A percentile compares a stretch with the other conserved stretches of the same genome.
Conservation (phyloP, 1,140 invertebrate genomes). For the Hydropsyche tenuis region DNA sequence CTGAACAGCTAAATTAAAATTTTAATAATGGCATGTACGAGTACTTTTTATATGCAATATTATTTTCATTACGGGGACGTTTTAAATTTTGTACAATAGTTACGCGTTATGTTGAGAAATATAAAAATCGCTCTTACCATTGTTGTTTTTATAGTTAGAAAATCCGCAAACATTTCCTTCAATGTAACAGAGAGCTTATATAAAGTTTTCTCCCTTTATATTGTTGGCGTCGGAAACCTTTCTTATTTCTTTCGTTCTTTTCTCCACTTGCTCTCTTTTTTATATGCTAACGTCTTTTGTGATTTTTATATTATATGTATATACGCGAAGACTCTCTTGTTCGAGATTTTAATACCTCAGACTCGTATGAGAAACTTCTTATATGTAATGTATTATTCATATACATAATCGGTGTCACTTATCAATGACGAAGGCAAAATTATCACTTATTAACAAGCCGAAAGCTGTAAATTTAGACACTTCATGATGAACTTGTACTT, state of each 20-base stretch:
- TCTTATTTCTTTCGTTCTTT: neutral
- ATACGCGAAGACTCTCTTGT: neutral
- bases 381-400: neutral
- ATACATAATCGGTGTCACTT: neutral
- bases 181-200: slow-evolving; percentile 22
- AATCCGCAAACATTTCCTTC: slow-evolving; percentile 26
- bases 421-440: neutral
- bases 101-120: too few species aligned
- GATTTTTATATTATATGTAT: slow-evolving; percentile 8
- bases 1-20: too few species aligned
- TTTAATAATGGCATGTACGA: too few species aligned
- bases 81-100: too few species aligned
- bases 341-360: too few species aligned
- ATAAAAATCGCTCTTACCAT: neutral
- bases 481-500: too few species aligned
- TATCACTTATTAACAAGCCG: too few species aligned
- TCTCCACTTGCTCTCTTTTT: slow-evolving; percentile 2
- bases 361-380: too few species aligned
- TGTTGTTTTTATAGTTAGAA: slow-evolving; percentile 27
- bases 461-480: too few species aligned
- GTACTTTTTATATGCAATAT: too few species aligned
- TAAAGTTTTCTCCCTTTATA: slow-evolving; percentile 16
- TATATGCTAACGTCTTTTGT: slow-evolving; percentile 10
- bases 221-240: slow-evolving; percentile 17
- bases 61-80: too few species aligned